These are phyloP conservation scores for Archilochus colubris DNA, from an alignment of 2,113 vertebrate species.

Conservation along the genomic window DNA sequence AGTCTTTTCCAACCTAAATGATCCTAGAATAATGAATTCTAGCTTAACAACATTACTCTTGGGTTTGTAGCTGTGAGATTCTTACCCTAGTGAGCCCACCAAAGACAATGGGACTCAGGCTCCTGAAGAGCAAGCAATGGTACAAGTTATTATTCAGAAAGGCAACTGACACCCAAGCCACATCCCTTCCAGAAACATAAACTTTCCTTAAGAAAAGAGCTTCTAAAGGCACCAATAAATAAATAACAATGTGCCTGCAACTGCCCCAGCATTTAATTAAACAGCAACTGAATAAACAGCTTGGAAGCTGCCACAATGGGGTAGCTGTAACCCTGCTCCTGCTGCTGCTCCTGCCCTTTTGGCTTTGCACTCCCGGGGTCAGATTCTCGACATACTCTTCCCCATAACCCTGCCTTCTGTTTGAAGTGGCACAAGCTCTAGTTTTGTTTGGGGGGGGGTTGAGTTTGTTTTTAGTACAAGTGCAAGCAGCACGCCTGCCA, in stretches of 20 bases:
- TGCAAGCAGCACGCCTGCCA: background rate
- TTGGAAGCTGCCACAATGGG: background rate
- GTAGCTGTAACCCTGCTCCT: background rate
- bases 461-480: background rate
- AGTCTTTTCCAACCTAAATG: background rate
- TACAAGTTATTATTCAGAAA: background rate
- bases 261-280: slow-evolving; percentile 43
- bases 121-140: background rate
- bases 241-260: background rate
- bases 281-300: slow-evolving; percentile 56
- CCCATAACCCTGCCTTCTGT: background rate
- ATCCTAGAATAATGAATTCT: background rate
- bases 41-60: background rate
- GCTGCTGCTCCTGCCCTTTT: slow-evolving; percentile 2
- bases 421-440: background rate
- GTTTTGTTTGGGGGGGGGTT: background rate
- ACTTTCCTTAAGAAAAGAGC: background rate
- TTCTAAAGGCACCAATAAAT: background rate
- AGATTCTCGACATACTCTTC: slow-evolving; percentile 47
- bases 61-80: background rate
- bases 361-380: slow-evolving; percentile 37
- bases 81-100: background rate
- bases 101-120: background rate
- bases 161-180: background rate
- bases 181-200: background rate